Evolutionary conservation across 1,140 invertebrate species (phyloP), one percentile per base, ranked within the genome.

Genomic region (Brachionus koreanus): DNA sequence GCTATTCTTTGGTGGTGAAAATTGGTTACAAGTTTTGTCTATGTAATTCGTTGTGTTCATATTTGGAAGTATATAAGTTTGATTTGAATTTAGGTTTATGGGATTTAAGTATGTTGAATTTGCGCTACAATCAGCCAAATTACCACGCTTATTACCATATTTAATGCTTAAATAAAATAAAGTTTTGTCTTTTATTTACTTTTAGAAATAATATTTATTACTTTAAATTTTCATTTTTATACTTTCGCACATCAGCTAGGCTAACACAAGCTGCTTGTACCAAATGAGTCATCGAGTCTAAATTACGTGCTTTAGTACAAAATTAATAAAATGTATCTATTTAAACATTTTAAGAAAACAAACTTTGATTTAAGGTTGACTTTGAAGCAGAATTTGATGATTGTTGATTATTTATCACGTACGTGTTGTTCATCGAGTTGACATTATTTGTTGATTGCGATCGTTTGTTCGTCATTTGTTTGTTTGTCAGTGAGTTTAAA

Each of bases 261-360:
- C 61, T 79, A 23, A 79, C 76, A 79, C 76, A 79, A 9, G 76
- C 76, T 19, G 76, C 76, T 29, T 79, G 76, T 42, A 79, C 76
- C 16, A 79, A 65, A 79, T 79, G 76, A 61, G 76, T 79, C 76
- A 79, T 79, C 0, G 76, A 79, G 23, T 79, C 76, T 7, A 57
- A 43, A 79, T 79, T 74, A 46, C 69, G 69, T 74, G 69, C 69
- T 74, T 74, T 39, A 13, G 13, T n/a, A 39, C 19, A 39, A 42
- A 72, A 72, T 10, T 39, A 42, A 37, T 42, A 72, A 39, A 42
- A 25, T 49, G 10, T 3, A 46, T 46, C 1, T 29, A 29, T 29
- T 13, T 23, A 74, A 46, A 13, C 13, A 46, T 29, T 25, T 46
- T 46, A 33, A 43, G 25, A 33, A 46, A 29, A 74, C 16, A 35